Base-by-base conservation (phyloP, 2,113 vertebrate genomes). In the Poeciliopsis occidentalis region DNA sequence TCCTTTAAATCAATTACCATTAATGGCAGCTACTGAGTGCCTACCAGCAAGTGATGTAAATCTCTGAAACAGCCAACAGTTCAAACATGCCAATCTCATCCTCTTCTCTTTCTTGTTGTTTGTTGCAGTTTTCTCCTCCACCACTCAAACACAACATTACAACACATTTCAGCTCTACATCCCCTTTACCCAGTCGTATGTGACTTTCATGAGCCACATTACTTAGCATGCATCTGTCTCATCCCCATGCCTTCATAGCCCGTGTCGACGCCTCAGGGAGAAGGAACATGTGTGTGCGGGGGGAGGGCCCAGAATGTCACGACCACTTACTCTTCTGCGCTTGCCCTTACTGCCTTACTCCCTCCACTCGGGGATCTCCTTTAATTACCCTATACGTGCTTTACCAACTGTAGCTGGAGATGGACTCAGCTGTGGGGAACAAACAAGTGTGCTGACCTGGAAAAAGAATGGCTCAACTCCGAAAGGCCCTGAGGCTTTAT, bases 391-490 rank as follows among this genome's bases (percentile, higher is more conserved):
- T 78, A 77, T 80, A 82, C 71, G 67, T 71, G 73, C 84, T 41
- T 60, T 44, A 73, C 71, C 75, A 85, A 85, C 83, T 54, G 85
- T 44, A 71, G 73, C 73, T 61, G 4, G 75, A 31, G 4, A 67
- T 76, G 67, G 79, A 65, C 87, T 88, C 92, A 92, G 90, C 90
- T 91, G 90, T 71, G 73, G 81, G 80, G 70, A 47, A 82, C 83
- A 76, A 85, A 81, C 65, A 75, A 79, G 89, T 24, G 75, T 90
- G 85, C 57, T 94, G 93, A 94, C 93, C 93, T 92, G 89, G 90
- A 94, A 94, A 88, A 90, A 75, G 32, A 75, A 87, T 10, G 81
- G 67, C 80, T 82, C 80, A 79, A 72, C 73, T 83, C 51, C 10
- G 13, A 60, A 27, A 37, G 54, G 73, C 85, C 85, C 39, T 0